Evolutionary conservation across 2,888 invertebrate genomes (phyloP).

Genomic region (Meloe dianella): DNA sequence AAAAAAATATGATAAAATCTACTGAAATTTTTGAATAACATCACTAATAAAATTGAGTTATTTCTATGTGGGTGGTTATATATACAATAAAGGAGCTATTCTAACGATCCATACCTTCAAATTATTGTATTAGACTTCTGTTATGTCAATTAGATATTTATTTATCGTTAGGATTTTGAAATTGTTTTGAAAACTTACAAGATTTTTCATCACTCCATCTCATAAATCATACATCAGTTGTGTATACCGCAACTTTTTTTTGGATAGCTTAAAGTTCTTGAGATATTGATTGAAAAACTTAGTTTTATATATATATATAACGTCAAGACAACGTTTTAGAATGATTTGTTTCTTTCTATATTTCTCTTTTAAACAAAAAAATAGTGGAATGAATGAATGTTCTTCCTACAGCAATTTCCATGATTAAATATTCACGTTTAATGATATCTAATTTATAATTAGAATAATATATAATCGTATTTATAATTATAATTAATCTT

Average conservation of each 20-base stretch:
- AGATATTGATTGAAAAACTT: slow-evolving; percentile 5
- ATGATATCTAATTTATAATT: background rate
- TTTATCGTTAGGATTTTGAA: background rate
- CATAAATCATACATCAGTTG: slow-evolving; percentile 8
- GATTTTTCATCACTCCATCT: background rate
- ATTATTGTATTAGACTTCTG: background rate
- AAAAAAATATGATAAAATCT: background rate
- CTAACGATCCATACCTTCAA: background rate
- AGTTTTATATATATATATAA: background rate
- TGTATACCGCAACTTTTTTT: background rate
- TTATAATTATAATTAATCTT: background rate
- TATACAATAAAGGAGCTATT: background rate
- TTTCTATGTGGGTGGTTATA: background rate
- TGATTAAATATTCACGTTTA: background rate
- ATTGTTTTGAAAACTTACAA: background rate
- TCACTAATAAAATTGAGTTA: background rate
- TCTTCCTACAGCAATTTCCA: background rate
- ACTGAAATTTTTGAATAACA: background rate
- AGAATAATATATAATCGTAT: background rate
- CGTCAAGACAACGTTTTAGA: background rate
- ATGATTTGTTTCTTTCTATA: slow-evolving; percentile 1
- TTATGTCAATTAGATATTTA: background rate
- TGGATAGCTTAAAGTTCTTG: background rate
- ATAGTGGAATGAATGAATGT: background rate
- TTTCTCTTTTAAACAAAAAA: background rate